Conservation (phyloP, 1,140 invertebrate genomes). For the Dufourea novaeangliae region DNA sequence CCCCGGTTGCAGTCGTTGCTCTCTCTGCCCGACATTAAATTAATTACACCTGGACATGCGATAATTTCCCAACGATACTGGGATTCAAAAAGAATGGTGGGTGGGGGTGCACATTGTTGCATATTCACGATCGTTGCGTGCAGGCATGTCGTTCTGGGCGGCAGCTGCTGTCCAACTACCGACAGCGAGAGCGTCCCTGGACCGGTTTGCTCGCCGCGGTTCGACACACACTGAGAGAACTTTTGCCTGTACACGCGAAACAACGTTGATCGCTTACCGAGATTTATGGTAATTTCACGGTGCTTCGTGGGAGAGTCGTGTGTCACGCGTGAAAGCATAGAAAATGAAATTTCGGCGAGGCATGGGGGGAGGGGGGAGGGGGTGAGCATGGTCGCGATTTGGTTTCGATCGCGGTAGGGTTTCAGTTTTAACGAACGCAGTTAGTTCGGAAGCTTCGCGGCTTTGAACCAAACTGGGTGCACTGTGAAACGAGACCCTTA, state of each 20-base stretch:
- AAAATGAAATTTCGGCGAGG: not conserved
- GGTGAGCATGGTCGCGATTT: not conserved
- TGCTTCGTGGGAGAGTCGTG: not conserved
- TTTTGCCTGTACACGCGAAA: not conserved
- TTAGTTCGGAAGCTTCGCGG: not conserved
- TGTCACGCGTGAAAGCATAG: not conserved
- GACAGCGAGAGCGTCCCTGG: conserved; percentile 15
- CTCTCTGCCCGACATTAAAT: conserved; percentile 1
- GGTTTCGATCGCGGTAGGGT: not conserved
- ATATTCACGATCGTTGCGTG: conserved; percentile 28
- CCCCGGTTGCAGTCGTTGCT: not conserved
- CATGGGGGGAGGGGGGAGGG: no score
- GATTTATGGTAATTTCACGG: conserved; percentile 39
- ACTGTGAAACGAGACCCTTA: no score
- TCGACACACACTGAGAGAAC: not conserved
- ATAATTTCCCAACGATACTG: not conserved
- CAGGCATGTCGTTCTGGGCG: conserved; percentile 10
- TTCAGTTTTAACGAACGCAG: not conserved
- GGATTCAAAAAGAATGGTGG: not conserved
- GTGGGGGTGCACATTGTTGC: conserved; percentile 8
- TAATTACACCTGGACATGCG: conserved; percentile 19
- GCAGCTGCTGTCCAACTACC: conserved; percentile 48
- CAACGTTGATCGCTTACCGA: conserved; percentile 20
- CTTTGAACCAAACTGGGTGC: not conserved
- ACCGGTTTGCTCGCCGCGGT: conserved; percentile 16